Base-by-base conservation (phyloP, 2,888 invertebrate genomes). In the Neria commutata region DNA sequence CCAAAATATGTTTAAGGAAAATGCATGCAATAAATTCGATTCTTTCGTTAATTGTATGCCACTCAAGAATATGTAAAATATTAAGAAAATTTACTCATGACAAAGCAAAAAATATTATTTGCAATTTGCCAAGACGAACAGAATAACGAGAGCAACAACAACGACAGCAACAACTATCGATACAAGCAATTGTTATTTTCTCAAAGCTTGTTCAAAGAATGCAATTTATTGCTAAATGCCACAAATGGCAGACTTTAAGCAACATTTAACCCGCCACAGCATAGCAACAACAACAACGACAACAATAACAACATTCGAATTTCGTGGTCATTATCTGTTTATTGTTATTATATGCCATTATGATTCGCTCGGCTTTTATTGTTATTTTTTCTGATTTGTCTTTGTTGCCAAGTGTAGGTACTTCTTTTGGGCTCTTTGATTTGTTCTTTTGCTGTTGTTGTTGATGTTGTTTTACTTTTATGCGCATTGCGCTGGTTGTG, bases 321-420 rank as follows among this genome's bases (percentile, higher is more conserved):
- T 54, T 58, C 58, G 58, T 58, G 58, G 58, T 54, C 49, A 58
- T 58, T 54, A 58, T 58, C 58, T 54, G 58, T 49, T 58, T 46
- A 40, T 54, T 49, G 53, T 54, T 49, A 53, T 54, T 54, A 53
- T 53, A 14, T 19, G 37, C 25, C 48, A 48, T 47, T 48, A 37
- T 34, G 24, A 37, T 29, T 47, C n/a, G n/a, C n/a, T n/a, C n/a
- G n/a, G 21, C 21, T 42, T 42, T 42, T 42, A 42, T 42, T 42
- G 21, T 42, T 42, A 42, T 42, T 42, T 25, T 48, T 55, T 23
- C 48, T 55, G 55, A 24, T 37, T 25, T 37, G 37, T 17, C 17
- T 25, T 40, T 54, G 48, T 25, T n/a, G 37, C 24, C 46, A 56
- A 55, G 42, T 23, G 51, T 40, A 52, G 14, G 6, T 19, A 17